Conservation (phyloP, 2,113 vertebrate genomes). For the Haplochromis burtoni region DNA sequence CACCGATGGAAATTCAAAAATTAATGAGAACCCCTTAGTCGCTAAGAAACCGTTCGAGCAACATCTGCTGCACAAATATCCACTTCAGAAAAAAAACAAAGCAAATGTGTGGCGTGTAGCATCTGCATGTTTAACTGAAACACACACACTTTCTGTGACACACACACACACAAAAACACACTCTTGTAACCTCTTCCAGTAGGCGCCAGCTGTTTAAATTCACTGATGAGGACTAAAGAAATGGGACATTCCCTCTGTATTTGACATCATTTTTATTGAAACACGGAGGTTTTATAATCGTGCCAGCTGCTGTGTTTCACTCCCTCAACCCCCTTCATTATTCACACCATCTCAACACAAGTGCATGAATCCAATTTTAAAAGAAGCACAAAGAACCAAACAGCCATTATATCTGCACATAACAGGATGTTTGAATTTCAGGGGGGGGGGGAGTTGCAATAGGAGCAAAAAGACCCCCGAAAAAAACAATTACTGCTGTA, state of each 20-base stretch:
- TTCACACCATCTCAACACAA: not conserved
- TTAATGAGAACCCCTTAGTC: constrained; percentile 43
- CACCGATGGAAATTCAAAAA: constrained; percentile 28
- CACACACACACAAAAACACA: not conserved
- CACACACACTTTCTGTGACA: not conserved
- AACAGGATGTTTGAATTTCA: not conserved
- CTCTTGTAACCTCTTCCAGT: not conserved
- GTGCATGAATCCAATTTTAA: not conserved
- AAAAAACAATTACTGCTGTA: not conserved
- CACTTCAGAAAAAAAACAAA: constrained; percentile 32
- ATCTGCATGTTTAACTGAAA: constrained; percentile 26
- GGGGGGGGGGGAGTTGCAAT: not conserved
- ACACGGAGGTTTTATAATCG: not conserved
- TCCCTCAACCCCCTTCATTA: not conserved
- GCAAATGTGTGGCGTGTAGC: not conserved
- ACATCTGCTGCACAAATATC: constrained; percentile 17
- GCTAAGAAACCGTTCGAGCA: not conserved
- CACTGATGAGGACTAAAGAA: constrained; percentile 1
- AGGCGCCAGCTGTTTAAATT: constrained; percentile 31
- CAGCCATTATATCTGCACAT: not conserved
- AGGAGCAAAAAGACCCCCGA: not conserved
- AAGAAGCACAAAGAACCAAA: not conserved
- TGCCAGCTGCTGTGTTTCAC: not conserved
- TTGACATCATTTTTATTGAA: not conserved
- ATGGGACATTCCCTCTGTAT: constrained; percentile 12